These are phyloP conservation scores for Mellivora capensis DNA, from an alignment of 2,113 vertebrate genomes.

Conservation along the genomic window DNA sequence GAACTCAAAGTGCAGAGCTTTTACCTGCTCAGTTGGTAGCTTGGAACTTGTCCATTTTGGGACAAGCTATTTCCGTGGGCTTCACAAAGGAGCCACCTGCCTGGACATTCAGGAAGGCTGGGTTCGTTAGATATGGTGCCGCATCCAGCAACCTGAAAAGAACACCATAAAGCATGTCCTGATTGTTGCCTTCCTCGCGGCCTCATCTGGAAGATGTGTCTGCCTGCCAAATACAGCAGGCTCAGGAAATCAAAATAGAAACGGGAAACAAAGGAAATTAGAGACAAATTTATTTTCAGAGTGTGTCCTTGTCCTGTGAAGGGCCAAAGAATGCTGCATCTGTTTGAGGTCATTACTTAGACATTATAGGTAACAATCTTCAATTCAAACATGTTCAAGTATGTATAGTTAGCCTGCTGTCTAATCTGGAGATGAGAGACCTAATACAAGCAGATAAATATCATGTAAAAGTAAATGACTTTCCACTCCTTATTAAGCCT, in stretches of 20 bases:
- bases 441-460: neutral
- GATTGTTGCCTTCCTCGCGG: neutral
- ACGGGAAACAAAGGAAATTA: slow-evolving; percentile 8
- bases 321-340: neutral
- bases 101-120: slow-evolving; percentile 58
- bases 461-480: neutral
- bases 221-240: slow-evolving; percentile 24
- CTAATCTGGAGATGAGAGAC: neutral
- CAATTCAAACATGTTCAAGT: neutral
- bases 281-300: neutral
- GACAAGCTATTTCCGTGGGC: slow-evolving; percentile 64
- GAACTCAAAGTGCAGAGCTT: slow-evolving; percentile 24
- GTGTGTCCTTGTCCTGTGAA: neutral
- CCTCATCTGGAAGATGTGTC: slow-evolving; percentile 28
- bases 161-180: slow-evolving; percentile 34
- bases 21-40: slow-evolving; percentile 54
- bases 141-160: slow-evolving; percentile 50
- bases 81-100: slow-evolving; percentile 70
- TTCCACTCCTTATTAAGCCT: neutral
- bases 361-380: neutral
- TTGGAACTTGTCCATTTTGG: slow-evolving; percentile 62
- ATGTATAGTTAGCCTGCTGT: neutral
- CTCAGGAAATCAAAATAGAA: slow-evolving; percentile 44
- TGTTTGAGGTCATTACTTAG: neutral
- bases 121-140: slow-evolving; percentile 31